Conservation (phyloP, 1,140 invertebrate genomes). For the Lamellibrachia luymesi region DNA sequence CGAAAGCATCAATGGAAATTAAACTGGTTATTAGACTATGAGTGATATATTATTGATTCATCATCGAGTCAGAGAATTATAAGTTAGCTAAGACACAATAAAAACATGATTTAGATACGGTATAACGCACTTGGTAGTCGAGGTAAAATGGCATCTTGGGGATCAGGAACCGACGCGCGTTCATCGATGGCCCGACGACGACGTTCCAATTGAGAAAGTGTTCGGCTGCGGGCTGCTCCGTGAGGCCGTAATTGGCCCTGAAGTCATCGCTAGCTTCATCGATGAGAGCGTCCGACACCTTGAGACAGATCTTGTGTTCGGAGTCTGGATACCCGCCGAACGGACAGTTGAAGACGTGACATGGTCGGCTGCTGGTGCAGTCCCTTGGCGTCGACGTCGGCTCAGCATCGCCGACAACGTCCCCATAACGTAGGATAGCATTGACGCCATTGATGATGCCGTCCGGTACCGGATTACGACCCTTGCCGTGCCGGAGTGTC, state of each 20-base stretch:
- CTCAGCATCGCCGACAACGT: neutral
- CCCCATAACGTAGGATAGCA: conserved; percentile 10
- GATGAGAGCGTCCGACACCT: conserved; percentile 10
- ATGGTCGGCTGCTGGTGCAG: neutral
- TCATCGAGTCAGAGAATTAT: neutral
- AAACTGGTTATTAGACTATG: neutral
- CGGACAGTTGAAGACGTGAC: conserved; percentile 19
- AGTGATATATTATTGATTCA: neutral
- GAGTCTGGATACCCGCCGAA: conserved; percentile 15
- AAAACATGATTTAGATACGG: neutral
- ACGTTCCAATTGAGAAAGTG: conserved; percentile 18
- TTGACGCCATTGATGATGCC: conserved; percentile 12
- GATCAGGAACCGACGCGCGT: conserved; percentile 3
- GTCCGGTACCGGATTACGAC: neutral
- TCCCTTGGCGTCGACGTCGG: conserved; percentile 12
- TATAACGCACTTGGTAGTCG: neutral
- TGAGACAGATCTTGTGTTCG: neutral
- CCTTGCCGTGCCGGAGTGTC: neutral
- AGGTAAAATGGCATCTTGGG: conserved; percentile 9
- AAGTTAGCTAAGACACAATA: neutral
- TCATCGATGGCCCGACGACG: conserved; percentile 18
- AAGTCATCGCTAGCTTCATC: neutral
- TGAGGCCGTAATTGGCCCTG: neutral
- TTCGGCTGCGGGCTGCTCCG: neutral
- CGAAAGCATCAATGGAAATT: neutral